These are phyloP conservation scores for Aphidius ervi DNA, from an alignment of 1,140 invertebrate genomes.

Conservation along the genomic window DNA sequence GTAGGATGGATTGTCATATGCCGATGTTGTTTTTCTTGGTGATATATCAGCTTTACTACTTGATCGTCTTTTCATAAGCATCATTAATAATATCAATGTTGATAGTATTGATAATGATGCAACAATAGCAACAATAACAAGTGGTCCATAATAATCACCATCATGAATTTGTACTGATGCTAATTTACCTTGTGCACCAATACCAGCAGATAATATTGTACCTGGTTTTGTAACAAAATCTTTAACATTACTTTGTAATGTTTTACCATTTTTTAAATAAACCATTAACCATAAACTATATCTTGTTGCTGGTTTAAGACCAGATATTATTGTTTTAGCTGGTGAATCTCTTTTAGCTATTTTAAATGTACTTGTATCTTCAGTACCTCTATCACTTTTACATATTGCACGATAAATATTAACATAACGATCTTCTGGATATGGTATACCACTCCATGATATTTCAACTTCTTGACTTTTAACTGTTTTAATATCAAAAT, in stretches of 20 bases:
- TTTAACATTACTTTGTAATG: constrained; percentile 83
- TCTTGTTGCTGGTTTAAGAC: constrained; percentile 75
- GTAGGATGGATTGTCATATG: constrained; percentile 91
- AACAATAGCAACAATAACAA: constrained; percentile 82
- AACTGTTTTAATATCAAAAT: constrained; percentile 68
- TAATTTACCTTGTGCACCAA: constrained; percentile 61
- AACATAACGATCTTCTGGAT: constrained; percentile 85
- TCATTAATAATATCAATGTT: constrained; percentile 72
- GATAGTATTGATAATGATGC: constrained; percentile 78
- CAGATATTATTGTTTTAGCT: constrained; percentile 63
- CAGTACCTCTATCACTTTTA: constrained; percentile 68
- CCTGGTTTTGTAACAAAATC: constrained; percentile 80
- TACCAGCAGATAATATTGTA: constrained; percentile 56
- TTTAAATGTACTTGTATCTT: constrained; percentile 78
- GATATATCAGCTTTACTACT: constrained; percentile 60
- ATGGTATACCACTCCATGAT: constrained; percentile 76
- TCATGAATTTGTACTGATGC: constrained; percentile 55
- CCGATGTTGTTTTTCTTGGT: constrained; percentile 69
- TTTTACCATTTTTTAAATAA: constrained; percentile 82
- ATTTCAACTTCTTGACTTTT: constrained; percentile 73
- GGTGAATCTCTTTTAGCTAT: constrained; percentile 75
- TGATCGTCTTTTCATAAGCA: constrained; percentile 71
- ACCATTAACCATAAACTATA: constrained; percentile 83
- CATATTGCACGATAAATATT: constrained; percentile 85
- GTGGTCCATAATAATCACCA: constrained; percentile 78